Percentiles rank a stretch among this genome's conserved stretches.
These are phyloP conservation scores for Rhinopomastus cyanomelas DNA, from an alignment of 2,113 vertebrate genomes.

Conservation along the genomic window DNA sequence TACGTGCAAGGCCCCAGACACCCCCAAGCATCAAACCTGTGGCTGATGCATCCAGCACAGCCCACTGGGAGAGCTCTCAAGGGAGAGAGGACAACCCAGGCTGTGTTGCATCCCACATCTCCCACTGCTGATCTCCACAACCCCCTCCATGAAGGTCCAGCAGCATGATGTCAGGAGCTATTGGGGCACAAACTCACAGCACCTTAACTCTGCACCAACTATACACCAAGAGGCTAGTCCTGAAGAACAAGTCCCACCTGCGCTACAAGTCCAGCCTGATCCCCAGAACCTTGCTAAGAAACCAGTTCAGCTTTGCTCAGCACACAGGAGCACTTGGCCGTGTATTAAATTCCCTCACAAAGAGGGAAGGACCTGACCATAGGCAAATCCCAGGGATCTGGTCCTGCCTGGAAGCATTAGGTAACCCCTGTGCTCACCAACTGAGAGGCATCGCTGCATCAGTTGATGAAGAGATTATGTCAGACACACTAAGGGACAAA, in stretches of 20 bases:
- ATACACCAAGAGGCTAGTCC: not conserved
- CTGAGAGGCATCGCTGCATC: not conserved
- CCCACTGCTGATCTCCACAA: not conserved
- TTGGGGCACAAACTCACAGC: fast-evolving
- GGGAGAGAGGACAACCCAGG: not conserved
- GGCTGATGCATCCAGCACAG: fast-evolving
- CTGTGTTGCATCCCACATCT: fast-evolving
- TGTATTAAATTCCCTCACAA: fast-evolving
- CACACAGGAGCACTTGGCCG: not conserved
- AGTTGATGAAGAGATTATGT: fast-evolving
- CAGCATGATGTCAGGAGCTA: not conserved
- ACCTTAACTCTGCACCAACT: not conserved
- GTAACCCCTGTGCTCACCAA: not conserved
- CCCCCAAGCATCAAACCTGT: too few species aligned
- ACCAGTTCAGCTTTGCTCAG: not conserved
- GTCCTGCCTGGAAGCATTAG: not conserved
- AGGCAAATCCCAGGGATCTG: fast-evolving
- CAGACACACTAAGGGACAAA: not conserved
- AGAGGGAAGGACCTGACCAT: fast-evolving
- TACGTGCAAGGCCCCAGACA: not conserved
- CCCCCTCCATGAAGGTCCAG: not conserved
- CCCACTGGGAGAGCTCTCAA: not conserved
- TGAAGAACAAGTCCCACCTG: not conserved
- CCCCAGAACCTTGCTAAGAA: not conserved
- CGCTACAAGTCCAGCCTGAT: not conserved